Evolutionary conservation across 2,113 vertebrate species (phyloP).

Genomic region (Cromileptes altivelis): DNA sequence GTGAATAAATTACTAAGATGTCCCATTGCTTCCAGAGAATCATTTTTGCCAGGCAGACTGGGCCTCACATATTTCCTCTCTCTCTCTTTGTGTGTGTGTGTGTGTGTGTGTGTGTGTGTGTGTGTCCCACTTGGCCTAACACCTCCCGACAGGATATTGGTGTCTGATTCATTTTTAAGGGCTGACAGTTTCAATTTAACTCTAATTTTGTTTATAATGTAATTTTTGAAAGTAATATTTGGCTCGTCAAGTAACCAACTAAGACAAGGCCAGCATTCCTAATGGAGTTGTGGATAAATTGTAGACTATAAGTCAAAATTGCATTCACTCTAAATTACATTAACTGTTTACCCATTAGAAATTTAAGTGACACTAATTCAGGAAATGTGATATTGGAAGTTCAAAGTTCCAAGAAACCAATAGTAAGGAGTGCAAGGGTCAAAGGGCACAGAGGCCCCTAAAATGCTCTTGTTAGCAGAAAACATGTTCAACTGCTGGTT

Average conservation of each 20-base stretch:
- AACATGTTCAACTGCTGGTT: neutral
- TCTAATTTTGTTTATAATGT: neutral
- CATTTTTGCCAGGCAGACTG: slow-evolving; percentile 58
- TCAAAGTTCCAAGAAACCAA: neutral
- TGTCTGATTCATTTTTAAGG: slow-evolving; percentile 53
- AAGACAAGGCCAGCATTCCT: neutral
- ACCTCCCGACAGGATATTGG: slow-evolving; percentile 61
- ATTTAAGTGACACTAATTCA: neutral
- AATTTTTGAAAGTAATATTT: neutral
- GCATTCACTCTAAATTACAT: neutral
- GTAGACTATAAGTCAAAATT: neutral
- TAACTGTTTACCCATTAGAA: neutral
- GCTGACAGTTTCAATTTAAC: neutral
- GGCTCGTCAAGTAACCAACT: neutral
- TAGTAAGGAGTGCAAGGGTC: neutral
- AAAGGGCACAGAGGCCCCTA: too few relatives aligned
- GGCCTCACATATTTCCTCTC: slow-evolving; percentile 68
- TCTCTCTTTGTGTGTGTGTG: neutral
- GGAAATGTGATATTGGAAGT: neutral
- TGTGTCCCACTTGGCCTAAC: slow-evolving; percentile 53
- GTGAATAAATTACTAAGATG: slow-evolving; percentile 58
- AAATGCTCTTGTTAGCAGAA: neutral
- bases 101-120: slow-evolving; percentile 26
- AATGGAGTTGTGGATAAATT: neutral
- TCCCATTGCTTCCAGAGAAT: slow-evolving; percentile 48